A percentile compares a stretch with the other conserved stretches of the same genome.
phyloP scores from a whole-genome alignment of 2,113 vertebrate genomes.

The Willisornis vidua region DNA sequence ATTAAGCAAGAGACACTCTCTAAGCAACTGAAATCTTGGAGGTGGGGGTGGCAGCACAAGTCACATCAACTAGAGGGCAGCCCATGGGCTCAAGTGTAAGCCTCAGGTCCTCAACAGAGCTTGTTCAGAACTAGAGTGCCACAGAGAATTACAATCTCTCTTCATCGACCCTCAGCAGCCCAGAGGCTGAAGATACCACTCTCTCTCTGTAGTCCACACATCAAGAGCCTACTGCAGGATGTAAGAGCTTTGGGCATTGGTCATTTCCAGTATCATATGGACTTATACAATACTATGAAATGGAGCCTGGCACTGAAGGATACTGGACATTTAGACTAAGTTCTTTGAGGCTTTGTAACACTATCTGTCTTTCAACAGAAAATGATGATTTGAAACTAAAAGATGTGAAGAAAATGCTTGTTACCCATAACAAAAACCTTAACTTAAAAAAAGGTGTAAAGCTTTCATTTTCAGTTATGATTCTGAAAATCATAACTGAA shows the following conservation, averaged over 20 bases:
- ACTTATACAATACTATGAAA: not conserved
- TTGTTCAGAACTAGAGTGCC: not conserved
- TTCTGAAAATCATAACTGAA: too few species aligned
- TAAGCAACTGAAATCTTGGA: not conserved
- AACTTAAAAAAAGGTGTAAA: not conserved
- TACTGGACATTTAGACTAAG: not conserved
- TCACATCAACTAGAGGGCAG: not conserved
- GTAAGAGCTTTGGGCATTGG: rapidly evolving
- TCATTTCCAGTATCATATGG: not conserved
- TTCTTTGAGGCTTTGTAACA: not conserved
- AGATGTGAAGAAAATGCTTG: not conserved
- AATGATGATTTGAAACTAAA: not conserved
- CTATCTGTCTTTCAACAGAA: not conserved
- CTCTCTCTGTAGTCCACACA: not conserved
- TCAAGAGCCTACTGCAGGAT: not conserved
- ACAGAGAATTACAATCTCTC: not conserved
- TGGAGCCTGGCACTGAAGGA: not conserved
- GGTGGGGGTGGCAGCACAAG: not conserved
- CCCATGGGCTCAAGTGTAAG: not conserved
- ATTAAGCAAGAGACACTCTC: not conserved
- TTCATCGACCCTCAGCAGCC: not conserved
- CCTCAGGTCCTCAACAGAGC: not conserved
- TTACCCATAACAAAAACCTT: not conserved
- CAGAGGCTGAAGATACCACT: not conserved
- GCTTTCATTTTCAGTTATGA: not conserved